Evolutionary conservation across 2,888 invertebrate species (phyloP).

Genomic region (Athalia cordata): DNA sequence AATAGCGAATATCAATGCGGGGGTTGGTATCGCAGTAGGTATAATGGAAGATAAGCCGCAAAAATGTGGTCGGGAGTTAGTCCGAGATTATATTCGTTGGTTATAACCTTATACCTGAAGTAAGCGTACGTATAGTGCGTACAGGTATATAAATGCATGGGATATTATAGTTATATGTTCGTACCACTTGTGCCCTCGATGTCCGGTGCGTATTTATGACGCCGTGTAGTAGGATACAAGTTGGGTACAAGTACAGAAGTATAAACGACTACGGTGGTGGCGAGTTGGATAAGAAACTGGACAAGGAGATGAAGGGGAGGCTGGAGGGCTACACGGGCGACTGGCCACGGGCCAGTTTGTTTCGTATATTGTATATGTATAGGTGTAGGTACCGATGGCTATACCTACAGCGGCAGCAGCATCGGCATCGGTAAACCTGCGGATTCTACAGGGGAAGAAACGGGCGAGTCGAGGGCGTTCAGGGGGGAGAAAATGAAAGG

Average conservation of each 20-base stretch:
- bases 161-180: not conserved
- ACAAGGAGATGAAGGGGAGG: slow-evolving; percentile 29
- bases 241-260: slow-evolving; percentile 51
- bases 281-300: not conserved
- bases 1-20: too few relatives aligned
- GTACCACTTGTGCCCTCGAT: slow-evolving; percentile 51
- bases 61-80: too few relatives aligned
- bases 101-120: too few relatives aligned
- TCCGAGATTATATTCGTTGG: too few relatives aligned
- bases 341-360: slow-evolving; percentile 36
- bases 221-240: slow-evolving; percentile 51
- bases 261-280: slow-evolving; percentile 39
- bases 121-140: too few relatives aligned
- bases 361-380: not conserved
- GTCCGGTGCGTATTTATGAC: slow-evolving; percentile 58
- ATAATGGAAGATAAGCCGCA: too few relatives aligned
- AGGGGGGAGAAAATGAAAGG: slow-evolving; percentile 28
- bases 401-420: too few relatives aligned
- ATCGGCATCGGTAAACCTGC: too few relatives aligned
- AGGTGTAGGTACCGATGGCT: too few relatives aligned
- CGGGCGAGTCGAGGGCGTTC: not conserved
- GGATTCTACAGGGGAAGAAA: too few relatives aligned
- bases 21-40: too few relatives aligned
- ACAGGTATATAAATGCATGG: not conserved
- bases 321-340: slow-evolving; percentile 31